These are phyloP conservation scores for Nomada flava DNA, from an alignment of 2,888 invertebrate species.

Conservation along the genomic window DNA sequence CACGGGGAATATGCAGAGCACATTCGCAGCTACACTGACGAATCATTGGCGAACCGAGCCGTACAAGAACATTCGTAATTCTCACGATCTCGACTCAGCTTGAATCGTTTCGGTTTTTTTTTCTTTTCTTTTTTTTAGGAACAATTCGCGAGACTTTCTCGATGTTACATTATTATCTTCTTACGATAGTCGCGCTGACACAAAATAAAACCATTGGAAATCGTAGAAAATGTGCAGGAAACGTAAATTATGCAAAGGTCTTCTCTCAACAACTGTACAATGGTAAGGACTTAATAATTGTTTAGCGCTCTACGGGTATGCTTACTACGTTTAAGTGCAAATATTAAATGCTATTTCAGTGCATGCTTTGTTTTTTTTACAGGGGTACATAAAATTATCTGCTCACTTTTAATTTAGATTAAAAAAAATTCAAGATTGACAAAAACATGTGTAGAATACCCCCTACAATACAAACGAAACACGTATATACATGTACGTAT, in stretches of 20 bases:
- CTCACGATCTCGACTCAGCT: not conserved
- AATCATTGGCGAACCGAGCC: conserved; percentile 11
- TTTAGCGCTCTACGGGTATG: not conserved
- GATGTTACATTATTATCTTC: not conserved
- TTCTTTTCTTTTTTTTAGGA: not conserved
- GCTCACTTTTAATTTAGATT: not conserved
- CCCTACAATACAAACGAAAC: not conserved
- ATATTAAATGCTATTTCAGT: conserved; percentile 7
- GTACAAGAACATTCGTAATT: not conserved
- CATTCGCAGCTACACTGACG: conserved; percentile 32
- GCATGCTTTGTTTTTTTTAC: not conserved
- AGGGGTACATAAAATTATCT: not conserved
- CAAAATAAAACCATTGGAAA: not conserved
- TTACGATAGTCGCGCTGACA: not conserved
- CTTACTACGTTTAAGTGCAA: not conserved
- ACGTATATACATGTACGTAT: not conserved
- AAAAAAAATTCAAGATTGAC: not conserved
- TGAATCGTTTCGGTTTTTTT: not conserved
- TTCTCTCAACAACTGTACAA: not conserved
- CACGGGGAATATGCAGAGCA: conserved; percentile 62
- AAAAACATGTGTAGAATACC: not conserved
- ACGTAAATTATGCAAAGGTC: conserved; percentile 22
- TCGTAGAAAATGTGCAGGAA: conserved; percentile 41
- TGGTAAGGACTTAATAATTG: not conserved
- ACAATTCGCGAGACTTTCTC: conserved; percentile 15